Percentiles rank a stretch among this genome's conserved stretches.
Evolutionary conservation across 2,797 vertebrate species (phyloP).

Genomic region (Eospalax fontanierii): DNA sequence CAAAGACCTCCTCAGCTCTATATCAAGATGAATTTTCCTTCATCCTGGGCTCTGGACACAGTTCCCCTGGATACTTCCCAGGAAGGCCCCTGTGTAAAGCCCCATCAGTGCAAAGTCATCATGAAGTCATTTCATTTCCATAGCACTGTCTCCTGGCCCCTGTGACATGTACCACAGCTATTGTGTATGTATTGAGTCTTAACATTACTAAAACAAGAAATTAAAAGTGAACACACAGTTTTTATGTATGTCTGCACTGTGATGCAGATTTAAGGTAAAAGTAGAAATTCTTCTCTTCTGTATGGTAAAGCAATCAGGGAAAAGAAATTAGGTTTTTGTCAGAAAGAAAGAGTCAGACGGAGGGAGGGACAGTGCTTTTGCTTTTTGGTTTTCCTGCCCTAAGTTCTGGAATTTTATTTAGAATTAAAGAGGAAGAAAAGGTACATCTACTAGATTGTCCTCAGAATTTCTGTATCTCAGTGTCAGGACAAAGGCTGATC

Average conservation of each 20-base stretch:
- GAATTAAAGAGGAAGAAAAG: slow-evolving; percentile 45
- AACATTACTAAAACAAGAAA: slow-evolving; percentile 47
- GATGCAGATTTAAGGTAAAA: slow-evolving; percentile 54
- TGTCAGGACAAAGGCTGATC: neutral
- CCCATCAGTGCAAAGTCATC: slow-evolving; percentile 61
- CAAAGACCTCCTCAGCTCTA: slow-evolving; percentile 54
- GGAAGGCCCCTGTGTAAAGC: slow-evolving; percentile 73
- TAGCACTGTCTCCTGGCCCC: slow-evolving; percentile 60
- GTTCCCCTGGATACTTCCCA: slow-evolving; percentile 66
- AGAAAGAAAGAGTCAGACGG: slow-evolving; percentile 58
- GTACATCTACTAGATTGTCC: neutral
- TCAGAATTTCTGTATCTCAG: neutral
- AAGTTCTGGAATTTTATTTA: slow-evolving; percentile 57
- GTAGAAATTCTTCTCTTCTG: slow-evolving; percentile 40
- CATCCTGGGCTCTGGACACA: slow-evolving; percentile 67
- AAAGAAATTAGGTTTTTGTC: slow-evolving; percentile 45
- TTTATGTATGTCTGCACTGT: neutral
- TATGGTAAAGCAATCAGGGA: slow-evolving; percentile 50
- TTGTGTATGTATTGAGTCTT: slow-evolving; percentile 54
- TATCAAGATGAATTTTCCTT: slow-evolving; percentile 75
- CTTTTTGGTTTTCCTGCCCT: neutral
- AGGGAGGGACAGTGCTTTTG: neutral
- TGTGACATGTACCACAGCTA: slow-evolving; percentile 39
- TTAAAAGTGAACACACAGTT: slow-evolving; percentile 38
- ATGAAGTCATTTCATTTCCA: slow-evolving; percentile 71